These are phyloP conservation scores for Limosa lapponica DNA, from an alignment of 2,797 vertebrate species.

Conservation along the genomic window DNA sequence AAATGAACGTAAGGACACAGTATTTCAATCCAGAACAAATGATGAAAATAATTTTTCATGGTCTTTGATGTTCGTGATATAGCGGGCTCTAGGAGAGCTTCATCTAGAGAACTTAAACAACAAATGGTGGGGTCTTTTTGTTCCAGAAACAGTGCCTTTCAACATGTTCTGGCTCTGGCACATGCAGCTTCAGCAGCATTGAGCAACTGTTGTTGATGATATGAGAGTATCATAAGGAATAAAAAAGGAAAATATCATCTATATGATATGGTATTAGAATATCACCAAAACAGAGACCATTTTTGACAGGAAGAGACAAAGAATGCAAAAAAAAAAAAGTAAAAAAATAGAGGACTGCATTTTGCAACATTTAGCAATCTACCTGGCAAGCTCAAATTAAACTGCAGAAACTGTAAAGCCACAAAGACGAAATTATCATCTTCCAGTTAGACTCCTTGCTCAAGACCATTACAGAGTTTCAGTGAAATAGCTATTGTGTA, in stretches of 20 bases:
- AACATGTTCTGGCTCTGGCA: not conserved
- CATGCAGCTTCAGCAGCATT: not conserved
- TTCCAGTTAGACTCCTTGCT: not conserved
- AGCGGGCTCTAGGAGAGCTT: not conserved
- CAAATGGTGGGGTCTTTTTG: not conserved
- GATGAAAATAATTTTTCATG: not conserved
- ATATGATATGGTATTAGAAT: not conserved
- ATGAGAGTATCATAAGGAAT: not conserved
- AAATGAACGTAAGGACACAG: not conserved
- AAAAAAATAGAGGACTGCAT: not conserved
- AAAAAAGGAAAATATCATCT: not conserved
- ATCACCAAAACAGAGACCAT: not conserved
- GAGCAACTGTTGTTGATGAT: not conserved
- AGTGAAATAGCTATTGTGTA: not conserved
- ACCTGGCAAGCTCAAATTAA: not conserved
- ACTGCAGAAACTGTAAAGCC: not conserved
- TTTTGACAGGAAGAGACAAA: not conserved
- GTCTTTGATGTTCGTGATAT: not conserved
- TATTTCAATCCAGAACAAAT: not conserved
- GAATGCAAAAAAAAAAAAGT: not conserved
- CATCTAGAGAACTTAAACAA: not conserved
- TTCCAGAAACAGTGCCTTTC: not conserved
- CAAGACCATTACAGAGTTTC: not conserved
- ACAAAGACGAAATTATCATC: not conserved
- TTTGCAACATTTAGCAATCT: not conserved